phyloP scores from a whole-genome alignment of 2,113 vertebrate genomes.

The Acanthisitta chloris region DNA sequence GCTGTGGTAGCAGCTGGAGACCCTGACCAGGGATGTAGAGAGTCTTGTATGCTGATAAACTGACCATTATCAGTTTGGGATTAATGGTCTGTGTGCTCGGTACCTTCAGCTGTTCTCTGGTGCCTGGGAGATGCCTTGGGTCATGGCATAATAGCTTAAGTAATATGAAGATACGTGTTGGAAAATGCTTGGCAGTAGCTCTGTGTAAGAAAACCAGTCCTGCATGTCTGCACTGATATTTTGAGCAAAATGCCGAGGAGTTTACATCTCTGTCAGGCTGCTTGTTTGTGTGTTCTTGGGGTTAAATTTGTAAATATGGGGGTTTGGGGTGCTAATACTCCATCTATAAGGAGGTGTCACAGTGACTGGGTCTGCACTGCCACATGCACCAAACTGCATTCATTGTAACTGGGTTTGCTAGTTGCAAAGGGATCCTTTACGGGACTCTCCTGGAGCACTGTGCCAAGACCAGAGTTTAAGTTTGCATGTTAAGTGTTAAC shows the following conservation, averaged over 20 bases:
- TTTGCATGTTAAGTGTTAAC: not conserved
- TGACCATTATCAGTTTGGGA: not conserved
- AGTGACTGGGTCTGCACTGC: not conserved
- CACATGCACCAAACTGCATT: not conserved
- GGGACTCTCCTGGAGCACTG: not conserved
- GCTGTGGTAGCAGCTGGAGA: not conserved
- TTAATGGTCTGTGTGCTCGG: not conserved
- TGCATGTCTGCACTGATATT: not conserved
- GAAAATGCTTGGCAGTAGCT: not conserved
- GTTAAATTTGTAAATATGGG: not conserved
- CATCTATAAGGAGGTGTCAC: fast-evolving
- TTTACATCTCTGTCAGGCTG: not conserved
- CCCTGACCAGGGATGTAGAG: not conserved
- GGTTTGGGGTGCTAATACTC: not conserved
- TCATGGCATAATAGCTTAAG: not conserved
- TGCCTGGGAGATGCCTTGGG: not conserved
- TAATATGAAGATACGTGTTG: slow-evolving; percentile 2
- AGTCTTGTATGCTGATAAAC: not conserved
- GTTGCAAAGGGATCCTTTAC: not conserved
- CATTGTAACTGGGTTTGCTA: not conserved
- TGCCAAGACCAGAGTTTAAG: not conserved
- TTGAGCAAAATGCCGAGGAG: not conserved
- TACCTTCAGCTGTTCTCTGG: not conserved
- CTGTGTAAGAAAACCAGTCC: not conserved
- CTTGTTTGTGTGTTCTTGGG: not conserved